phyloP scores from a whole-genome alignment of 64 coral and sea anemone genomes.

The Platygyra sinensis region DNA sequence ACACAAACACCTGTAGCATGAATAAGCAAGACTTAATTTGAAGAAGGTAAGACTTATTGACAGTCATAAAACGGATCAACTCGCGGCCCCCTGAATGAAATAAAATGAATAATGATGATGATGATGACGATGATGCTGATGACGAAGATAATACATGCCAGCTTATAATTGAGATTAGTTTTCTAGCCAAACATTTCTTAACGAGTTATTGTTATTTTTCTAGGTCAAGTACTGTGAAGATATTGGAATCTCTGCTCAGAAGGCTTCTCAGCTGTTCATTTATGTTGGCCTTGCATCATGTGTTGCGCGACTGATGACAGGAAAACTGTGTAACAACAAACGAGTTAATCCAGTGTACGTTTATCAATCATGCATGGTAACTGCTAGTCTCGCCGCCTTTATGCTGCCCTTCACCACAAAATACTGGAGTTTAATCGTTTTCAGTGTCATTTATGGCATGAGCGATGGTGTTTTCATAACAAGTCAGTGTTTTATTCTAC shows the following conservation, averaged over 20 bases:
- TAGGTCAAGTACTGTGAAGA: conserved; percentile 47
- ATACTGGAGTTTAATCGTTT: conserved; percentile 10
- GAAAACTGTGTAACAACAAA: background rate
- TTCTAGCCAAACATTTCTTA: background rate
- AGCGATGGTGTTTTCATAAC: conserved; percentile 46
- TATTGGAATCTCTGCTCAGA: conserved; percentile 16
- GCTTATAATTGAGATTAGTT: background rate
- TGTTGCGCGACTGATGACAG: background rate
- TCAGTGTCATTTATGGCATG: conserved; percentile 13
- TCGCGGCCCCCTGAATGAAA: no score
- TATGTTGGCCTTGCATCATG: conserved; percentile 40
- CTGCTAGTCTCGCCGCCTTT: background rate
- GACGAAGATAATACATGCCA: no score
- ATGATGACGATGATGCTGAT: no score
- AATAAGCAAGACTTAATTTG: no score
- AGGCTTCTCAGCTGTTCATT: conserved; percentile 45
- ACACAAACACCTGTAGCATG: no score
- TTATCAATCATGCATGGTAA: conserved; percentile 18
- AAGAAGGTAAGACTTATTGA: no score
- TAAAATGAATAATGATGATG: no score
- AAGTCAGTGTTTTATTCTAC: background rate
- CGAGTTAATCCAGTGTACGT: conserved; percentile 17
- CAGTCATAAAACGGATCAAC: no score
- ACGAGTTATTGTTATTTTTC: background rate
- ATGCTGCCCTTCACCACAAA: conserved; percentile 4